Conservation (phyloP, 2,888 invertebrate species). For the Protonemura montana region DNA sequence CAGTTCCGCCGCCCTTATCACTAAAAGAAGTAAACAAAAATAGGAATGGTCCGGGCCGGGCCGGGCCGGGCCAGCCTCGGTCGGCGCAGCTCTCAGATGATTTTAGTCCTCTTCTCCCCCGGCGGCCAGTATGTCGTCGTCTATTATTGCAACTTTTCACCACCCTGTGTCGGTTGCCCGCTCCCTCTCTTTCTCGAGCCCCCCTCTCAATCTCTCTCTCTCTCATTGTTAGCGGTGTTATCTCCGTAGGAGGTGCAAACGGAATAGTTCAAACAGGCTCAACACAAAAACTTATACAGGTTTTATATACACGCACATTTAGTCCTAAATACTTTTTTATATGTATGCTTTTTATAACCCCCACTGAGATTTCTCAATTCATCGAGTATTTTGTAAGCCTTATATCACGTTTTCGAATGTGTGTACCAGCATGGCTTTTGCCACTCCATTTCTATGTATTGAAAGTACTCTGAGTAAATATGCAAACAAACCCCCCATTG, state of each 20-base stretch:
- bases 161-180: not conserved
- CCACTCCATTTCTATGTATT: not conserved
- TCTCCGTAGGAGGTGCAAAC: not conserved
- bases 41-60: not conserved
- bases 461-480: not conserved
- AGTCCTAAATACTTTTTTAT: not conserved
- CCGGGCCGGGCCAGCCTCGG: not conserved
- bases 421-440: not conserved
- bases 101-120: not conserved
- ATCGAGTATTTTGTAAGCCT: not conserved
- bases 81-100: not conserved
- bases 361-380: slow-evolving; percentile 7
- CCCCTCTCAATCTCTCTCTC: not conserved
- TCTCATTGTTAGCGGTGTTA: slow-evolving; percentile 7
- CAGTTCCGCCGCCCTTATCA: not conserved
- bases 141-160: slow-evolving; percentile 12
- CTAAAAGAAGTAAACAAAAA: not conserved
- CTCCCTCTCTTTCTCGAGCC: not conserved
- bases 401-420: not conserved
- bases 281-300: not conserved
- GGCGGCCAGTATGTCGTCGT: not conserved
- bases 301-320: not conserved
- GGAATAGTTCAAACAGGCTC: not conserved
- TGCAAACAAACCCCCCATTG: slow-evolving; percentile 12
- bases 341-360: not conserved